Conservation (phyloP, 2,888 invertebrate species). For the Acronicta psi region DNA sequence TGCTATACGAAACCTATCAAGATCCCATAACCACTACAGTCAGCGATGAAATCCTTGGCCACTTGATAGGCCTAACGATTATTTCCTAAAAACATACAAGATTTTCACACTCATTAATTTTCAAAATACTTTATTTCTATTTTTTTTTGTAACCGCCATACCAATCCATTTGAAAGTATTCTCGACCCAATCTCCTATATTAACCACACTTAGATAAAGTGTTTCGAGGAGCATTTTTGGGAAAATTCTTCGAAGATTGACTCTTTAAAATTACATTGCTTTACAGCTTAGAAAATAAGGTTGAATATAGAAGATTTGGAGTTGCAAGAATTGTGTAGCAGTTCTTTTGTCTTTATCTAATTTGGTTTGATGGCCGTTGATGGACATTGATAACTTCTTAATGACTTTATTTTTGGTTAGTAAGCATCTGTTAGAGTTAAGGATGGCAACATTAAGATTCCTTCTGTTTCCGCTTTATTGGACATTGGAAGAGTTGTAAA, state of each 20-base stretch:
- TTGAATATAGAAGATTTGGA: slow-evolving; percentile 26
- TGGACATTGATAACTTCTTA: slow-evolving; percentile 64
- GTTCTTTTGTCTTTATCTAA: slow-evolving; percentile 66
- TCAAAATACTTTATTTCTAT: background rate
- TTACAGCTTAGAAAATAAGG: slow-evolving; percentile 11
- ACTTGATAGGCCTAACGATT: too few species aligned
- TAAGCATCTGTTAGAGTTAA: slow-evolving; percentile 47
- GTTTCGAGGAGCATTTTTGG: slow-evolving; percentile 35
- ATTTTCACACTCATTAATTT: background rate
- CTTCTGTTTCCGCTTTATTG: slow-evolving; percentile 21
- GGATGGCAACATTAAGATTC: slow-evolving; percentile 57
- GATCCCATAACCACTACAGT: too few species aligned
- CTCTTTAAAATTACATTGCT: slow-evolving; percentile 27
- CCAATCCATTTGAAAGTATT: slow-evolving; percentile 34
- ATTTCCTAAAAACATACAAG: too few species aligned
- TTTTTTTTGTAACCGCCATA: slow-evolving; percentile 23
- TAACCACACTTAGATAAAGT: slow-evolving; percentile 49
- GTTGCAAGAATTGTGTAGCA: slow-evolving; percentile 65
- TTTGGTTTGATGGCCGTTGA: slow-evolving; percentile 70
- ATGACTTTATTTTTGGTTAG: slow-evolving; percentile 63
- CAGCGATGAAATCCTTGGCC: too few species aligned
- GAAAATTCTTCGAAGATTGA: slow-evolving; percentile 49
- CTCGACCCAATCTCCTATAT: slow-evolving; percentile 35
- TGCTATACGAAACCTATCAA: too few species aligned
- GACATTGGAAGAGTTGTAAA: slow-evolving; percentile 21